These are phyloP conservation scores for Cichlasoma orientale DNA, from an alignment of 2,797 vertebrate genomes.

Conservation along the genomic window DNA sequence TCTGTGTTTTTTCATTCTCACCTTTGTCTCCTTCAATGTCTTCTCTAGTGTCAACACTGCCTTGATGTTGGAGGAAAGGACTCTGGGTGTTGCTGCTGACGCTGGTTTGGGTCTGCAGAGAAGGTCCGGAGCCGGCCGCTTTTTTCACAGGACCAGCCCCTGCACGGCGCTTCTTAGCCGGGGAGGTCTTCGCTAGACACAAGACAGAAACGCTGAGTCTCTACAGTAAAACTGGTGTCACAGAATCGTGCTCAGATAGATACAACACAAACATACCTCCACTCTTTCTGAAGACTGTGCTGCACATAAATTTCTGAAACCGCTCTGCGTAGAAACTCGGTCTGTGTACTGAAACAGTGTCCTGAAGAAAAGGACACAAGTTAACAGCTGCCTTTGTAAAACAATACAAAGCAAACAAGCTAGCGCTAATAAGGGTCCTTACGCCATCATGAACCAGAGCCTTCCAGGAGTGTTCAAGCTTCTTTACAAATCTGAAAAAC, in stretches of 20 bases:
- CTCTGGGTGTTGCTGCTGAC: slow-evolving; percentile 50
- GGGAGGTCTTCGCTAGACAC: slow-evolving; percentile 86
- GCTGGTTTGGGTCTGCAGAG: slow-evolving; percentile 69
- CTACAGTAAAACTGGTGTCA: not conserved
- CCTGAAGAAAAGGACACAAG: slow-evolving; percentile 73
- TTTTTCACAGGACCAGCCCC: slow-evolving; percentile 75
- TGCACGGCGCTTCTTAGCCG: slow-evolving; percentile 89
- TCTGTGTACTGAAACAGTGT: slow-evolving; percentile 93
- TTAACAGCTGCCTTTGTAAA: not conserved
- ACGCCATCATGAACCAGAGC: slow-evolving; percentile 95
- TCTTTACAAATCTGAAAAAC: slow-evolving; percentile 89
- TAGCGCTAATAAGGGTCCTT: slow-evolving; percentile 39
- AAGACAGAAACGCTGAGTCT: not conserved
- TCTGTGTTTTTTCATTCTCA: slow-evolving; percentile 41
- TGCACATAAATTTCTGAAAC: slow-evolving; percentile 95
- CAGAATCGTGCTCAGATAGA: not conserved
- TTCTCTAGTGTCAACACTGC: slow-evolving; percentile 60
- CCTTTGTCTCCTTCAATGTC: slow-evolving; percentile 62
- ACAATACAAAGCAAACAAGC: not conserved
- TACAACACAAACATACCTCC: slow-evolving; percentile 74
- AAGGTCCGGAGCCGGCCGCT: slow-evolving; percentile 48
- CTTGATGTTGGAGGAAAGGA: slow-evolving; percentile 34
- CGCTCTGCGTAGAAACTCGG: slow-evolving; percentile 95
- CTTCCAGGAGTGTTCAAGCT: slow-evolving; percentile 97
- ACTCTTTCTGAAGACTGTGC: slow-evolving; percentile 86